Conservation (phyloP, 2,113 vertebrate genomes). For the Condylura cristata region DNA sequence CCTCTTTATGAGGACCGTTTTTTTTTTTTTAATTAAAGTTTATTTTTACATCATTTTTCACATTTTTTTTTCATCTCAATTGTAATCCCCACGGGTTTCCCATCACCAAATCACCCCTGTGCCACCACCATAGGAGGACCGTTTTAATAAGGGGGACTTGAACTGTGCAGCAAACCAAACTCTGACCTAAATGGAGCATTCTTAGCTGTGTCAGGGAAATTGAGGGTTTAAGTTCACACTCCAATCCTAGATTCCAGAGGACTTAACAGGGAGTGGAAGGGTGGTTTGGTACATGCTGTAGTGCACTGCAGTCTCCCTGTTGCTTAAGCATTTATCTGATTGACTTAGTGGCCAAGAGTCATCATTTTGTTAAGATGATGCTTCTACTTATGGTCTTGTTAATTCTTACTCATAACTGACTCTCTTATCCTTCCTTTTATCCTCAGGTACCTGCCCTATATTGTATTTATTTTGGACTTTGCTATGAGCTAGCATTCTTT, state of each 20-base stretch:
- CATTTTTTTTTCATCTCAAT: no score
- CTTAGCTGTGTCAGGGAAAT: constrained; percentile 42
- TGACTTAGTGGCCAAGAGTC: neutral
- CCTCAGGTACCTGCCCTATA: neutral
- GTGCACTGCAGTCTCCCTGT: neutral
- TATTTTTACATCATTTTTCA: no score
- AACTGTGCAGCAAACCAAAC: constrained; percentile 30
- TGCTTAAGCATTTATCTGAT: constrained; percentile 16
- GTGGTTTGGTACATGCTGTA: neutral
- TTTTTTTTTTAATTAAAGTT: no score
- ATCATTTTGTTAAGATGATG: neutral
- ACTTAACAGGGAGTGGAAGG: constrained; percentile 27
- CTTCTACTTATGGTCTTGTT: constrained; percentile 39
- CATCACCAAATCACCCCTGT: no score
- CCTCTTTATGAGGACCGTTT: constrained; percentile 14
- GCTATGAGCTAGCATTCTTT: neutral
- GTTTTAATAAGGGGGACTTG: neutral
- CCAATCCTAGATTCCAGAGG: constrained; percentile 44
- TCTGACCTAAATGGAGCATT: constrained; percentile 41
- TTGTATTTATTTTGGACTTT: constrained; percentile 11
- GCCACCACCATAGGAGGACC: no score
- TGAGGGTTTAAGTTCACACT: constrained; percentile 58
- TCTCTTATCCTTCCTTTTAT: constrained; percentile 17
- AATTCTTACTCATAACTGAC: neutral
- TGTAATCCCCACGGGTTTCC: no score